These are phyloP conservation scores for Trichoplusia ni DNA, from an alignment of 1,140 invertebrate genomes.

Conservation along the genomic window DNA sequence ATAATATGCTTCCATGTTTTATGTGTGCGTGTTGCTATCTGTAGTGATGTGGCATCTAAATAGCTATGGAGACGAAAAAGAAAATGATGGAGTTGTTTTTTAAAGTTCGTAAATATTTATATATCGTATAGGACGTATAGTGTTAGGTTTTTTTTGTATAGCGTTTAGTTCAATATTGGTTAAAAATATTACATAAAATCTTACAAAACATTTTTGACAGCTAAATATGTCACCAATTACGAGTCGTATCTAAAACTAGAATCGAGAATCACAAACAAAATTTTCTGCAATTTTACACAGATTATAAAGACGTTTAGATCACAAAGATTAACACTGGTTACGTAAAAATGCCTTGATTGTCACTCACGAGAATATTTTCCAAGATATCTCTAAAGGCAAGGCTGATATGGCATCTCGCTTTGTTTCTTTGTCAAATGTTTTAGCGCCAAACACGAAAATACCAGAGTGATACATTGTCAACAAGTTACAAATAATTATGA, in stretches of 20 bases:
- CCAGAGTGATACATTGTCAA: slow-evolving; percentile 49
- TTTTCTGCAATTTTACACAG: too few relatives aligned
- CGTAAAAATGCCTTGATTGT: neutral
- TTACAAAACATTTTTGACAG: too few relatives aligned
- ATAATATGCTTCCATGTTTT: slow-evolving; percentile 62
- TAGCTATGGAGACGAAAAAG: slow-evolving; percentile 52
- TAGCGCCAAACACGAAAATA: slow-evolving; percentile 68
- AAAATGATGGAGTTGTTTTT: neutral
- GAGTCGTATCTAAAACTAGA: too few relatives aligned
- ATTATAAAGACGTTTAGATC: too few relatives aligned
- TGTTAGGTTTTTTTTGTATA: too few relatives aligned
- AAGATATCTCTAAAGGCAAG: slow-evolving; percentile 65
- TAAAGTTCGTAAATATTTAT: too few relatives aligned
- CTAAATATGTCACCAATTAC: too few relatives aligned
- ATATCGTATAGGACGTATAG: too few relatives aligned
- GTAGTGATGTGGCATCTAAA: slow-evolving; percentile 54
- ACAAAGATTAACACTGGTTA: neutral
- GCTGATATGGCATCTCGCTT: slow-evolving; percentile 52
- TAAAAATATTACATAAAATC: neutral
- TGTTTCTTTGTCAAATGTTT: slow-evolving; percentile 50
- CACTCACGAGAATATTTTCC: slow-evolving; percentile 75
- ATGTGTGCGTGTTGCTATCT: slow-evolving; percentile 37
- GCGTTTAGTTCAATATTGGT: neutral
- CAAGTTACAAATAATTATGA: neutral
- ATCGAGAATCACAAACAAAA: too few relatives aligned